Conservation (phyloP, 2,113 vertebrate genomes). For the Passer domesticus region DNA sequence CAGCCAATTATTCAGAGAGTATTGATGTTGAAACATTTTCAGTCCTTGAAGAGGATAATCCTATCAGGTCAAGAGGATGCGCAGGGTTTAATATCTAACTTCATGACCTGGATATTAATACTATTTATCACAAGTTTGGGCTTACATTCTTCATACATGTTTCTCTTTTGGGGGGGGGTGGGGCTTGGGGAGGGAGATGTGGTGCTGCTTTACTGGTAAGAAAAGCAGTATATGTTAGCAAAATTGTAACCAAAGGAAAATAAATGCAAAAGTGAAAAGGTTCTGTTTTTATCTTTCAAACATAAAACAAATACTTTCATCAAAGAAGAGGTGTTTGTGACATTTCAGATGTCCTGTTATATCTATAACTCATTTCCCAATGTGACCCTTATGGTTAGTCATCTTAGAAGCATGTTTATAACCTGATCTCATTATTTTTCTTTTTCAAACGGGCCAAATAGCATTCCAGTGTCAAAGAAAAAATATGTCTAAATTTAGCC, state of each 20-base stretch:
- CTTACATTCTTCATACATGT: background rate
- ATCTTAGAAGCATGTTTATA: background rate
- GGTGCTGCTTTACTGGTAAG: background rate
- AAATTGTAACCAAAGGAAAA: background rate
- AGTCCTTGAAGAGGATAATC: background rate
- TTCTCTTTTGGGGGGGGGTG: background rate
- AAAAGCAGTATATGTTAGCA: background rate
- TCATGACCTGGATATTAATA: background rate
- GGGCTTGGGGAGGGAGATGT: accelerated
- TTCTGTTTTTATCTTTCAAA: background rate
- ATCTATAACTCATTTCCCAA: background rate
- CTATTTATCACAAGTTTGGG: background rate
- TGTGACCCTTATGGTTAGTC: background rate
- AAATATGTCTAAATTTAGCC: background rate
- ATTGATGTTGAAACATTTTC: background rate
- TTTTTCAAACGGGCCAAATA: background rate
- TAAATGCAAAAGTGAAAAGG: background rate
- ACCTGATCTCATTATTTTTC: background rate
- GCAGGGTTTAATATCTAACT: background rate
- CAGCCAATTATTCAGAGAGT: background rate
- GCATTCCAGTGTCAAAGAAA: background rate
- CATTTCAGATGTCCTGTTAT: background rate
- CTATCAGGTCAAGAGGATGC: background rate
- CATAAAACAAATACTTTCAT: background rate
- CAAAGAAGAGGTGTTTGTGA: background rate